Base-by-base conservation (phyloP, 1,140 invertebrate species). In the Polypedilum vanderplanki region DNA sequence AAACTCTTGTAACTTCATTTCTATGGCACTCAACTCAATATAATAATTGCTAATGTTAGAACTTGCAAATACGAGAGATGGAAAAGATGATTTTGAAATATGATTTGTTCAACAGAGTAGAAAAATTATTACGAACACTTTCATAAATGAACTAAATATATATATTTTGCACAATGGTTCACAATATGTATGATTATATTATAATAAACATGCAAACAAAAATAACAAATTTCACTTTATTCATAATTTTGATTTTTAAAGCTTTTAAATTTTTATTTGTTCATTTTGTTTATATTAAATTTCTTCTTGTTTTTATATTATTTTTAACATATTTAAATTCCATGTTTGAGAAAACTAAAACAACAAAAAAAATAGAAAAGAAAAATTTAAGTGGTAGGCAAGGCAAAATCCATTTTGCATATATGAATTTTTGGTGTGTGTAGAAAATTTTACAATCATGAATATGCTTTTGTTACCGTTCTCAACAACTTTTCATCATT, bases 381-480 rank as follows among this genome's bases (percentile, higher is more conserved):
- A 57, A 57, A n/a, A n/a, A n/a, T n/a, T 15, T 15, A 12, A 8
- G 10, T 57, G 17, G 17, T 22, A 70, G 65, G 65, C 65, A 70
- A 70, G 65, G 65, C 65, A 70, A 22, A 70, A 70, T 70, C 10
- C 20, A 20, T 70, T 18, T 18, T 20, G n/a, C n/a, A 17, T 57
- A 1, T 57, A 12, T 15, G 17, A 22, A 70, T 18, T 20, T 70
- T 18, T 22, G 18, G 9, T 70, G 17, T 70, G 3, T 70, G 20
- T 70, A 70, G 65, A 70, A 70, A 70, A 70, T 70, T 70, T 70
- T 70, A 70, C 12, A 57, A n/a, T 57, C n/a, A 57, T 57, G 46
- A n/a, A n/a, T n/a, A 57, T 57, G 46, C 46, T 57, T 57, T 46
- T 15, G 4, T 57, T 5, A 33, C 24, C 24, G 24, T 33, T 33